Percentiles rank a stretch among this genome's conserved stretches.
phyloP scores from a whole-genome alignment of 2,797 vertebrate genomes.

The Protosalanx chinensis region DNA sequence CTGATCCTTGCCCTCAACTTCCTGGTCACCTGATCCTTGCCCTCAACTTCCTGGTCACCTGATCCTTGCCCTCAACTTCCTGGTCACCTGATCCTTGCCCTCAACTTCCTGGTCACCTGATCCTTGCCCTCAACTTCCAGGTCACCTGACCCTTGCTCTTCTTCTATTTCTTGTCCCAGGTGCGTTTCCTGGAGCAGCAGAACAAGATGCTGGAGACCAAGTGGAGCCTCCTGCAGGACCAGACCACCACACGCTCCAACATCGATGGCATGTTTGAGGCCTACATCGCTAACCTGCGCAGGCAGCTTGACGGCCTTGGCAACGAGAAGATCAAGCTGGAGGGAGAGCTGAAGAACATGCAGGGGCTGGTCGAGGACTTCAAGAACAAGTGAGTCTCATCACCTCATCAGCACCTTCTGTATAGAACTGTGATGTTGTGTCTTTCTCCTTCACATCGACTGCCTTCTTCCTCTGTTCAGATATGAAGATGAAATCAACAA shows the following conservation, averaged over 20 bases:
- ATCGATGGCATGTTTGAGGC: constrained; percentile 71
- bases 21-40: no score
- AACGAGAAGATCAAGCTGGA: constrained; percentile 75
- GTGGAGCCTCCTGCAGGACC: constrained; percentile 76
- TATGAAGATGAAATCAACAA: constrained; percentile 97
- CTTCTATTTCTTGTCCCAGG: constrained; percentile 43
- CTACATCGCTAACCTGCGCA: constrained; percentile 73
- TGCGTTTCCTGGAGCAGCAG: constrained; percentile 78
- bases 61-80: no score
- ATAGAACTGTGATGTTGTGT: no score
- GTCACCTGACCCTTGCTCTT: constrained; percentile 1
- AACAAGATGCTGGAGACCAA: constrained; percentile 82
- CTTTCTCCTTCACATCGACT: no score
- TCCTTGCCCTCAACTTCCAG: neutral
- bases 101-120: neutral
- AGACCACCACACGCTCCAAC: constrained; percentile 73
- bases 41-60: no score
- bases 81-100: no score
- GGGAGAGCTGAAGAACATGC: constrained; percentile 75
- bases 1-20: no score
- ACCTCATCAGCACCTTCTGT: no score
- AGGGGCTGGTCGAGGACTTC: constrained; percentile 74
- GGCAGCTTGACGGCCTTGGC: constrained; percentile 74
- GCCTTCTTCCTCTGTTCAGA: constrained; percentile 56
- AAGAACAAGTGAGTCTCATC: constrained; percentile 69